Conservation (phyloP, 2,113 vertebrate genomes). For the Trogon melanurus region DNA sequence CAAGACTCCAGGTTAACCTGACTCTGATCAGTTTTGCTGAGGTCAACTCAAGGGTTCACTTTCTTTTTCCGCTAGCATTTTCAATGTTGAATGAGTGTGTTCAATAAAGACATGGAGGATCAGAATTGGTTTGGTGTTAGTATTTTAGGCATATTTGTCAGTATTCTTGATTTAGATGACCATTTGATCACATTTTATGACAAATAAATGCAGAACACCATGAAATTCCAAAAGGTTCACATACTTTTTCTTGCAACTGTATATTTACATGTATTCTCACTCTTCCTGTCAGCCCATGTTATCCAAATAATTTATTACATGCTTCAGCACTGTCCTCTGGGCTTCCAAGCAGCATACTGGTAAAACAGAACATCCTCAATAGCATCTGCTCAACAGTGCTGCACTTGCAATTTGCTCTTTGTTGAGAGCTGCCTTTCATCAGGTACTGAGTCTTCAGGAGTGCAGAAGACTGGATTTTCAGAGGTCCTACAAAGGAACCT, state of each 20-base stretch:
- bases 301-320: conserved; percentile 13
- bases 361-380: conserved; percentile 5
- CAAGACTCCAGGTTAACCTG: no score
- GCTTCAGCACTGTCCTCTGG: not conserved
- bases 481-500: not conserved
- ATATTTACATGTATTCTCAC: not conserved
- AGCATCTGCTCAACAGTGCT: not conserved
- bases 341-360: conserved; percentile 7
- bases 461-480: not conserved
- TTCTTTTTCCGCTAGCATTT: no score
- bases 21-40: no score
- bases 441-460: not conserved
- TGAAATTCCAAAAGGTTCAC: no score
- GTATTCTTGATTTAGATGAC: no score
- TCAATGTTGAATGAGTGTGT: no score
- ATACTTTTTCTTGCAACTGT: not conserved
- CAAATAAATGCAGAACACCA: no score
- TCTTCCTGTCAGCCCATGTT: conserved; percentile 35
- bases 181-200: no score
- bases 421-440: conserved; percentile 2
- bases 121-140: no score
- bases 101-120: no score
- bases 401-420: not conserved
- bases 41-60: no score
- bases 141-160: no score